Evolutionary conservation across 2,888 invertebrate genomes (phyloP).

Genomic region (Rhogogaster chlorosoma): DNA sequence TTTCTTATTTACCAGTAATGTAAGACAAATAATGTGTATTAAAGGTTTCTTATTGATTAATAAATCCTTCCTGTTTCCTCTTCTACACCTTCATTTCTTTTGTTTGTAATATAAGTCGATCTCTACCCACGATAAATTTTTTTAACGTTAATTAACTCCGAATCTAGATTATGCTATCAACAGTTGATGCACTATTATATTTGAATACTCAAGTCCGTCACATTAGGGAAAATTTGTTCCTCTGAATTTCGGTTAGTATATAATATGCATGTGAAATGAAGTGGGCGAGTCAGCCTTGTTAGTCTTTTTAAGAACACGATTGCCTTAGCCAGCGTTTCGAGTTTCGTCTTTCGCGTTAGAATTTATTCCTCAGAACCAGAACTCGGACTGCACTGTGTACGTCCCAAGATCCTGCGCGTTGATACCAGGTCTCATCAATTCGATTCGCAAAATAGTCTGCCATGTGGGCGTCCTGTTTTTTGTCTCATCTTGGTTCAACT

Average conservation of each 20-base stretch:
- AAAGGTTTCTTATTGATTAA: not conserved
- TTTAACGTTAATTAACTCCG: not conserved
- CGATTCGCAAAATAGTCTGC: slow-evolving; percentile 19
- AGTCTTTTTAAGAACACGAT: slow-evolving; percentile 15
- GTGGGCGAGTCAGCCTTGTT: slow-evolving; percentile 35
- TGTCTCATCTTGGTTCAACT: not conserved
- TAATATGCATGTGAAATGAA: not conserved
- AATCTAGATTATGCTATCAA: not conserved
- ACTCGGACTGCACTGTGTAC: slow-evolving; percentile 19
- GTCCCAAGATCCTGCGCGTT: not conserved
- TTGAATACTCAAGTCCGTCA: not conserved
- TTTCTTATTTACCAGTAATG: not conserved
- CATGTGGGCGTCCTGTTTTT: slow-evolving; percentile 21
- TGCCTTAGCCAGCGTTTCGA: not conserved
- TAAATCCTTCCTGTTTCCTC: not conserved
- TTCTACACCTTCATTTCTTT: not conserved
- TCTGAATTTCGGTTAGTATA: not conserved
- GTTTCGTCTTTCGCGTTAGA: slow-evolving; percentile 29
- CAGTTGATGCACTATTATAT: not conserved
- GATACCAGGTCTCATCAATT: slow-evolving; percentile 46
- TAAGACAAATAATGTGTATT: not conserved
- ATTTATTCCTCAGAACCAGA: slow-evolving; percentile 7
- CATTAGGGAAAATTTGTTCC: not conserved
- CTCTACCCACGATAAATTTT: not conserved
- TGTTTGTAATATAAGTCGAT: not conserved